Conservation (phyloP, 2,113 vertebrate genomes). For the Aplodontia rufa region DNA sequence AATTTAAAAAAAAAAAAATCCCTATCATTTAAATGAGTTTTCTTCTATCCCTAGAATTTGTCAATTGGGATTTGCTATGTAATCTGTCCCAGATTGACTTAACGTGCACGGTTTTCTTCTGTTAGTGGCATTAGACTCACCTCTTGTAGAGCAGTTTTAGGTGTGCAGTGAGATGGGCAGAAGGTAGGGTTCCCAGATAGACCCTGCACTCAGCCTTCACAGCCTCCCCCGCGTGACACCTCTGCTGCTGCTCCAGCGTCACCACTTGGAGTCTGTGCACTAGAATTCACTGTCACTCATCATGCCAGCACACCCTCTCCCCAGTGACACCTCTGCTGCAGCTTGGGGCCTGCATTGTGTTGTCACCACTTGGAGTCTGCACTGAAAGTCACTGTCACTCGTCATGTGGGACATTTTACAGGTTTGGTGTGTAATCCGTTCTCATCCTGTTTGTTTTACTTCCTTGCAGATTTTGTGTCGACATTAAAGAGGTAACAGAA, state of each 20-base stretch:
- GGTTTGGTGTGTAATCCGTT: background rate
- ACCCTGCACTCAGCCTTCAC: background rate
- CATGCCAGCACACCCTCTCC: too few species aligned
- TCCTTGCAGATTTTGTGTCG: background rate
- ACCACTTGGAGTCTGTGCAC: background rate
- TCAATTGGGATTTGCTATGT: background rate
- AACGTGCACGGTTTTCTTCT: background rate
- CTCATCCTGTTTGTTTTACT: background rate
- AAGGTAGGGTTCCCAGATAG: background rate
- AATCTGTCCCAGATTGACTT: background rate
- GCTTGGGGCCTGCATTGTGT: accelerated
- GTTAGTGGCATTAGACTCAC: too few species aligned
- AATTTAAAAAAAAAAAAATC: too few species aligned
- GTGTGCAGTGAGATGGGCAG: background rate
- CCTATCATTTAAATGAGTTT: background rate
- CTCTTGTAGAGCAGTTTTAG: background rate
- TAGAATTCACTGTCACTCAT: background rate
- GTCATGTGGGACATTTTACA: too few species aligned
- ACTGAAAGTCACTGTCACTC: background rate
- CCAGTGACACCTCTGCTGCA: too few species aligned
- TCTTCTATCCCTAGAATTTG: background rate
- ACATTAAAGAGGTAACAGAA: background rate
- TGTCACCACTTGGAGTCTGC: accelerated
- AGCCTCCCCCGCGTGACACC: background rate
- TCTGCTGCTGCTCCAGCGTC: accelerated